These are phyloP conservation scores for Tigriopus californicus DNA, from an alignment of 2,888 invertebrate genomes.

Conservation along the genomic window DNA sequence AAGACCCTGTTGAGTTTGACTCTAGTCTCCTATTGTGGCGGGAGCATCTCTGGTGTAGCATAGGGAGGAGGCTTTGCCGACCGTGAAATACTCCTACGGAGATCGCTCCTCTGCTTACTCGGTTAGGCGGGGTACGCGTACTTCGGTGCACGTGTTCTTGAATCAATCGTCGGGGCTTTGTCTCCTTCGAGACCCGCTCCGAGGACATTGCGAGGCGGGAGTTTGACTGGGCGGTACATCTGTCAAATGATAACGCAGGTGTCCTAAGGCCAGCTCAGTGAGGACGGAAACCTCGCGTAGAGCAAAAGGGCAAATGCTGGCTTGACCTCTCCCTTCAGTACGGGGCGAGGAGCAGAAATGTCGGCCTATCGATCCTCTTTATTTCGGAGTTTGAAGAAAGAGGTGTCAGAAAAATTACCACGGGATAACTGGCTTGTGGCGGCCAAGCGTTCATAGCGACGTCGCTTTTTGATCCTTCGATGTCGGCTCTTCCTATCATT, in stretches of 20 bases:
- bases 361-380: constrained; percentile 47
- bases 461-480: constrained; percentile 50
- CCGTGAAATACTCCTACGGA: too few relatives aligned
- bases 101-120: too few relatives aligned
- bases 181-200: constrained; percentile 29
- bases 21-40: constrained; percentile 33
- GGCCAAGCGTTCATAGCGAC: constrained; percentile 44
- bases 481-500: constrained; percentile 56
- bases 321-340: constrained; percentile 46
- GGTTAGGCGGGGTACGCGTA: background rate
- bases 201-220: constrained; percentile 42
- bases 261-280: constrained; percentile 42
- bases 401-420: constrained; percentile 40
- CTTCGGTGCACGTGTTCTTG: background rate
- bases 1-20: too few relatives aligned
- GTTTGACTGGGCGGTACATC: constrained; percentile 48
- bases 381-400: constrained; percentile 37
- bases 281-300: constrained; percentile 50
- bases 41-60: constrained; percentile 4
- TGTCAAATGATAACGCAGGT: constrained; percentile 45
- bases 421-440: constrained; percentile 32
- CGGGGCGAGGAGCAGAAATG: too few relatives aligned
- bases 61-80: background rate
- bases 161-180: background rate
- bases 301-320: constrained; percentile 48